These are phyloP conservation scores for Polylopha cassiicola DNA, from an alignment of 2,888 invertebrate species.

Conservation along the genomic window DNA sequence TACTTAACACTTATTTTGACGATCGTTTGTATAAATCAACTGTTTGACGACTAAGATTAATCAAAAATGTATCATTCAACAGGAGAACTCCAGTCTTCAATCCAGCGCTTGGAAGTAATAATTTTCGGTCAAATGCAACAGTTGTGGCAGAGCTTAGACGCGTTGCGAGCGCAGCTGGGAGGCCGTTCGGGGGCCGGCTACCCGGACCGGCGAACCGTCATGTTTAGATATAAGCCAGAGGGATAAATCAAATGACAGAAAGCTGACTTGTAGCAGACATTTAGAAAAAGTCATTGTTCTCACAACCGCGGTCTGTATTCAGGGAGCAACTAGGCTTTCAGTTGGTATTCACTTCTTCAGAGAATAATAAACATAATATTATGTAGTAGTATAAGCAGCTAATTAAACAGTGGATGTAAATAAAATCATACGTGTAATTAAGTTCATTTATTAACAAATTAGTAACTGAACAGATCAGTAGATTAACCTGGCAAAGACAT, in stretches of 20 bases:
- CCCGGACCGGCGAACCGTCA: slow-evolving; percentile 51
- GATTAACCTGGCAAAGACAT: slow-evolving; percentile 44
- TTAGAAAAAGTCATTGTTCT: no score
- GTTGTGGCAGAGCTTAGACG: slow-evolving; percentile 67
- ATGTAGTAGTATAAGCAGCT: no score
- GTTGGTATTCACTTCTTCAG: no score
- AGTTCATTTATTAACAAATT: slow-evolving; percentile 75
- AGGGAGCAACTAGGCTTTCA: no score
- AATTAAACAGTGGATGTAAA: not conserved
- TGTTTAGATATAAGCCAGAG: slow-evolving; percentile 46
- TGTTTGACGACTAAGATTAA: not conserved
- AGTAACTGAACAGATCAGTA: slow-evolving; percentile 62
- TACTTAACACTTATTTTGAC: not conserved
- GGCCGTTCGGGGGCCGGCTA: slow-evolving; percentile 32
- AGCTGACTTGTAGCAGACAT: not conserved
- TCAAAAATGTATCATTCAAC: slow-evolving; percentile 26
- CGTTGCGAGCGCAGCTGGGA: slow-evolving; percentile 51
- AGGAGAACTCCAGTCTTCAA: slow-evolving; percentile 64
- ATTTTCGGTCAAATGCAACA: slow-evolving; percentile 72
- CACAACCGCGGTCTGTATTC: no score
- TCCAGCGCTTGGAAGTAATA: slow-evolving; percentile 64
- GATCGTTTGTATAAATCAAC: not conserved
- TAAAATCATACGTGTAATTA: slow-evolving; percentile 51
- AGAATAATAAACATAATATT: no score
- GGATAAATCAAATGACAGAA: slow-evolving; percentile 25